Percentiles rank a stretch among this genome's conserved stretches.
These are phyloP conservation scores for Periplaneta americana DNA, from an alignment of 1,140 invertebrate species.

Conservation along the genomic window DNA sequence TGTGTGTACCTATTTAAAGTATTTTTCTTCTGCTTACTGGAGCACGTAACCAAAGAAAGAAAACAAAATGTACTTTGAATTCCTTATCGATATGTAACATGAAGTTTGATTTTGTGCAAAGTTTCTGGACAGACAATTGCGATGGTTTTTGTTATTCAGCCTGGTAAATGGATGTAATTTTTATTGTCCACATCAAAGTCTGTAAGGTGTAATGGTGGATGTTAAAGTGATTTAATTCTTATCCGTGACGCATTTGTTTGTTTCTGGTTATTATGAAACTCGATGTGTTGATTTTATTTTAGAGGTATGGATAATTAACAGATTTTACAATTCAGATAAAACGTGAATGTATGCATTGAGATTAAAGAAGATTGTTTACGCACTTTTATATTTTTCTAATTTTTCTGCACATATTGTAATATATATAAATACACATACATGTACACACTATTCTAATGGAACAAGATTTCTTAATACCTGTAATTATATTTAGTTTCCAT, in stretches of 20 bases:
- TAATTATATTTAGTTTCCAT: not conserved
- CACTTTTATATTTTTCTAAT: slow-evolving; percentile 23
- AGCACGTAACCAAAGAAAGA: too few species aligned
- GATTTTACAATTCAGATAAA: not conserved
- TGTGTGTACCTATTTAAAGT: too few species aligned
- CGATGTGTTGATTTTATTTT: not conserved
- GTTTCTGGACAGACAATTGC: too few species aligned
- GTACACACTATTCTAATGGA: not conserved
- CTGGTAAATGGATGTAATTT: not conserved
- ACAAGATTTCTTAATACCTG: not conserved
- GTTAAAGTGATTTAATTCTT: not conserved
- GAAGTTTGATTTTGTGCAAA: too few species aligned
- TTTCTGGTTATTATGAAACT: not conserved
- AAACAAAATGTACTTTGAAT: too few species aligned
- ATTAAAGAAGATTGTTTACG: not conserved
- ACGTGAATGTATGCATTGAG: not conserved
- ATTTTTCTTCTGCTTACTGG: too few species aligned
- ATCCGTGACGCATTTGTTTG: not conserved
- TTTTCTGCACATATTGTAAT: slow-evolving; percentile 19
- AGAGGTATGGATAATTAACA: not conserved
- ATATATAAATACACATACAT: not conserved
- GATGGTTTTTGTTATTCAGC: too few species aligned
- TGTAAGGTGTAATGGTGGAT: not conserved
- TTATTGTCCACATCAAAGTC: not conserved
- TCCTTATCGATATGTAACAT: too few species aligned